Evolutionary conservation across 2,113 vertebrate species (phyloP), one percentile per base, ranked within the genome.

Genomic region (Petromus typicus): DNA sequence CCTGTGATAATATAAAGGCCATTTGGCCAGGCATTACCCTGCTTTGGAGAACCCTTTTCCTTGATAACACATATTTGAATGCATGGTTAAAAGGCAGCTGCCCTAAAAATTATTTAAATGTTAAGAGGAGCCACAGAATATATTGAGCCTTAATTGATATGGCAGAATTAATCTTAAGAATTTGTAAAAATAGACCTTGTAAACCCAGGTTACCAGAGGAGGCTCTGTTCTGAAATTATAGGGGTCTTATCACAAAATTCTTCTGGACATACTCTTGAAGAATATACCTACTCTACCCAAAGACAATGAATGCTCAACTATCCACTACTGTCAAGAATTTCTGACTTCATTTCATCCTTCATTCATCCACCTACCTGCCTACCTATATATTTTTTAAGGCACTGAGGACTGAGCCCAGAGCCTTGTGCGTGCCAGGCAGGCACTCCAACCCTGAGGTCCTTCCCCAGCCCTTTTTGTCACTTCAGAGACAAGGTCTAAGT

Each of bases 291-390:
- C 37, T 40, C 34, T 3, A 59, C 5, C 22, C 7, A 14, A 48
- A 57, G 3, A n/a, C 3, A 51, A 22, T 22, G 12, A 51, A 22
- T 22, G 12, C 3, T 2, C 20, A 30, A n/a, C 18, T 5, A 10
- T 45, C 27, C 48, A 23, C 22, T 1, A 0, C 3, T 1, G 2
- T 25, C 20, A 10, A 48, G 25, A 37, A 23, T 12, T 43, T 48
- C 54, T 3, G 8, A 56, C n/a, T 37, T 40, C n/a, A 23, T 37
- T 69, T n/a, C 34, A 20, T 18, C 8, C 3, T 2, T 17, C 4
- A 13, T 14, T 2, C 7, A 51, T 51, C 48, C 48, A 51, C 10
- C 48, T 51, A 51, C 10, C 48, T n/a, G n/a, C 48, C 48, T 51
- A 51, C 48, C 48, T 51, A 51, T 51, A 10, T 75, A 13, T 73